Evolutionary conservation across 2,113 vertebrate genomes (phyloP).

Genomic region (Rafetus swinhoei): DNA sequence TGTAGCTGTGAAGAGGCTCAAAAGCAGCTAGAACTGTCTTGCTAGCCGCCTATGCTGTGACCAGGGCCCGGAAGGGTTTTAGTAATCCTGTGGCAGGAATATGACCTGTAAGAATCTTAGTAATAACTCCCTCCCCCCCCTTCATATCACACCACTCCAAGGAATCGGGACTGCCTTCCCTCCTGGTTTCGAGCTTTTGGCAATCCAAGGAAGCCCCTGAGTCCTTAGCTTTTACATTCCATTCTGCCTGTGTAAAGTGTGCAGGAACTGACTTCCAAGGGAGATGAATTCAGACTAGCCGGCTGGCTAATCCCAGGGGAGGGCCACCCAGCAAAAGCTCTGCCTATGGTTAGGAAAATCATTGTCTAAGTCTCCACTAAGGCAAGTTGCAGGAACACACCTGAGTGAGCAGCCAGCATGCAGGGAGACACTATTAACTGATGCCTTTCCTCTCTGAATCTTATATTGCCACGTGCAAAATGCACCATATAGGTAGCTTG

Average conservation of each 20-base stretch:
- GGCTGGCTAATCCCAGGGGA: neutral
- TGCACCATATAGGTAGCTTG: neutral
- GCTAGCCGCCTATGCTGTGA: neutral
- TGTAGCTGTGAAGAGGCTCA: neutral
- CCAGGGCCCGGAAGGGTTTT: neutral
- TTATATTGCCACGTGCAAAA: neutral
- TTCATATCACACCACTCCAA: neutral
- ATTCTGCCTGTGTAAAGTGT: neutral
- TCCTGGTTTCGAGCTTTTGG: neutral
- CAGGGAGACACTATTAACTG: neutral
- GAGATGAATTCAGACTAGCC: neutral
- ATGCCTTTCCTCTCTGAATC: neutral
- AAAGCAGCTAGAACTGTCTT: neutral
- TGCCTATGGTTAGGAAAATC: neutral
- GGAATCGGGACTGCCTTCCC: neutral
- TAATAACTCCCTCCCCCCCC: neutral
- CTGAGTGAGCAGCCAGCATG: accelerated
- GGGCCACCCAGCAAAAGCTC: neutral
- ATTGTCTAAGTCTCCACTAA: neutral
- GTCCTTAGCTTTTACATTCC: neutral
- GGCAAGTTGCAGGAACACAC: neutral
- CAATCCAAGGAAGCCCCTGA: neutral
- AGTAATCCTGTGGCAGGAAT: neutral
- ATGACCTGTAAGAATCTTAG: neutral
- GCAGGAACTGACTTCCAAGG: neutral